A percentile compares a stretch with the other conserved stretches of the same genome.
These are phyloP conservation scores for Tonatia bakeri DNA, from an alignment of 2,113 vertebrate genomes.

Conservation along the genomic window DNA sequence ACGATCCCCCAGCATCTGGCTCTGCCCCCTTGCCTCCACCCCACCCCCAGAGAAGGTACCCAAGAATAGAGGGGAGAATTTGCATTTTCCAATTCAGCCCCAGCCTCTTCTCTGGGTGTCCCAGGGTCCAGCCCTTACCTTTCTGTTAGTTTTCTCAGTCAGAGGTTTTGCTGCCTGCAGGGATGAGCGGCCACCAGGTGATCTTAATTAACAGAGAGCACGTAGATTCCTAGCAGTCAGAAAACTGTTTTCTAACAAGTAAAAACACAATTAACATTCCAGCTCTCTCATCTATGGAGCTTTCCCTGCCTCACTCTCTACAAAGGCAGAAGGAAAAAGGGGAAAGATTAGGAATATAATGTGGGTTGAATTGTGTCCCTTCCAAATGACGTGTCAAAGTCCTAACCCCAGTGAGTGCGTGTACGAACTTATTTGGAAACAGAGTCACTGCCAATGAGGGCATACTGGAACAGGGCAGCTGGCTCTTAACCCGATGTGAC, in stretches of 20 bases:
- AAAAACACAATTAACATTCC: conserved; percentile 66
- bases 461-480: neutral
- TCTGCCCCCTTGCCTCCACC: neutral
- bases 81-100: neutral
- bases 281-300: conserved; percentile 46
- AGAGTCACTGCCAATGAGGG: neutral
- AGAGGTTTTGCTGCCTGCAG: conserved; percentile 21
- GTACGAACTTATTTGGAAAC: neutral
- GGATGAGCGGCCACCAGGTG: conserved; percentile 46
- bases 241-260: conserved; percentile 63
- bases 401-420: neutral
- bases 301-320: neutral
- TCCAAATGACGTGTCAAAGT: neutral
- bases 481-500: neutral
- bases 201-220: conserved; percentile 60
- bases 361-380: neutral
- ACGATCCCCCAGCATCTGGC: too few species aligned
- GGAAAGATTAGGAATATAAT: neutral
- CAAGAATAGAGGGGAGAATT: neutral
- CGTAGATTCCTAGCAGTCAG: conserved; percentile 57
- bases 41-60: neutral
- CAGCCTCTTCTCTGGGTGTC: neutral
- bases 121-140: neutral
- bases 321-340: neutral
- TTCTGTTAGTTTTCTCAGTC: neutral